Base-by-base conservation (phyloP, 2,888 invertebrate genomes). In the Scaptomyza caliginosa region DNA sequence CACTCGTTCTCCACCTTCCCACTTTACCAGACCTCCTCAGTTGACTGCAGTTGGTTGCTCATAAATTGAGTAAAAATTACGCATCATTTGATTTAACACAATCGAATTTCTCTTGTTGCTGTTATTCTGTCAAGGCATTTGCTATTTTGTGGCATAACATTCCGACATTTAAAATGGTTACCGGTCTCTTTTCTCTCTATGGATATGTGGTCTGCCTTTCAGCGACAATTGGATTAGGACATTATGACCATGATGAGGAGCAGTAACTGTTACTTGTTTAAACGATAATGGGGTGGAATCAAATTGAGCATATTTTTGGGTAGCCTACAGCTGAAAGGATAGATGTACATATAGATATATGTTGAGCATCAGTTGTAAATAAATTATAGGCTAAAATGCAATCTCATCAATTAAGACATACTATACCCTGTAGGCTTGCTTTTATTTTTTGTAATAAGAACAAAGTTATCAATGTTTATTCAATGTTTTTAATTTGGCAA, bases 31-130 rank as follows among this genome's bases (percentile, higher is more conserved):
- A 23, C 28, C 5, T 28, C 23, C 45, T 46, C n/a, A 38, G 16
- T 13, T 21, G 46, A 13, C 30, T 21, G 63, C 57, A 66, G 42
- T 68, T 69, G 60, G 67, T 67, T 60, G 70, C 52, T 38, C 78
- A 74, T 72, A 85, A 83, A 83, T 83, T 80, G 83, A 83, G 82
- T 83, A 77, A 83, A 83, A 83, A 85, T 83, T 83, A 83, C 75
- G 82, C 86, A 83, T 85, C 86, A 83, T 83, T 85, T 83, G 82
- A 85, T 83, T 83, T 85, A 83, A 85, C 80, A 83, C 86, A 83
- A 83, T 85, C 78, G 82, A 67, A 74, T 69, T 72, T 58, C 60
- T 58, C 50, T 50, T 48, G 42, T 43, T 28, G 48, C 21, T 49
- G 23, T 30, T 52, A 52, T 28, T 51, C 28, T 52, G 68, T 71